A percentile compares a stretch with the other conserved stretches of the same genome.
Evolutionary conservation across 2,797 vertebrate species (phyloP).

Genomic region (Neosilurus hyrtlii): DNA sequence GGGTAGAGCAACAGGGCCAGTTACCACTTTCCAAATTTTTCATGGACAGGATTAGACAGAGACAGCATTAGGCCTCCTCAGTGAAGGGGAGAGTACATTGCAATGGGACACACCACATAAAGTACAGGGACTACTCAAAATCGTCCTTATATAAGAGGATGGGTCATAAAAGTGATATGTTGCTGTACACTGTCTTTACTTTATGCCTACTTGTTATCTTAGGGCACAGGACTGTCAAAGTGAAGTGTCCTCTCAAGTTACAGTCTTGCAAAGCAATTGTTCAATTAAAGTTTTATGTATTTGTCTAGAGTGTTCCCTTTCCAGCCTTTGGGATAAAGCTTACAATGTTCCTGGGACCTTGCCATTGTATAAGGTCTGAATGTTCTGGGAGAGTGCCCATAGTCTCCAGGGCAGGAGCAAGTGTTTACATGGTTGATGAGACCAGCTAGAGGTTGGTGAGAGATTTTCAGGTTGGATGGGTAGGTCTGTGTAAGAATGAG

Average conservation of each 20-base stretch:
- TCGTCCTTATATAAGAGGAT: constrained; percentile 7
- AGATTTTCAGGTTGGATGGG: neutral
- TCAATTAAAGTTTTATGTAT: constrained; percentile 38
- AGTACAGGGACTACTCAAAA: neutral
- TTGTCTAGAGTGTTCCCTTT: constrained; percentile 25
- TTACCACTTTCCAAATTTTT: constrained; percentile 36
- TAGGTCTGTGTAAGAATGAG: neutral
- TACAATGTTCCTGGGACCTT: constrained; percentile 32
- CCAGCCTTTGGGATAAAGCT: constrained; percentile 17
- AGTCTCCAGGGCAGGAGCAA: constrained; percentile 33
- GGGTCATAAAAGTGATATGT: constrained; percentile 33
- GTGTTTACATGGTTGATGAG: constrained; percentile 41
- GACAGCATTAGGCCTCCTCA: constrained; percentile 31
- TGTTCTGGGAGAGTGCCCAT: constrained; percentile 46
- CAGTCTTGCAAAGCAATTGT: constrained; percentile 27
- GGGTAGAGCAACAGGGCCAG: constrained; percentile 15
- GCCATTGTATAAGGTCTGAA: constrained; percentile 41
- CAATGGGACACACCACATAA: constrained; percentile 24
- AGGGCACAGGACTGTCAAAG: constrained; percentile 22
- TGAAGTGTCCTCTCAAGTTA: constrained; percentile 3
- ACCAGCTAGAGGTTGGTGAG: constrained; percentile 27
- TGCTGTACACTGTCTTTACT: constrained; percentile 18
- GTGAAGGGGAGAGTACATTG: constrained; percentile 23
- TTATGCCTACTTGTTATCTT: constrained; percentile 29
- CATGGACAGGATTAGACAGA: constrained; percentile 15